These are phyloP conservation scores for Neoitamus cyanurus DNA, from an alignment of 2,888 invertebrate species.

Conservation along the genomic window DNA sequence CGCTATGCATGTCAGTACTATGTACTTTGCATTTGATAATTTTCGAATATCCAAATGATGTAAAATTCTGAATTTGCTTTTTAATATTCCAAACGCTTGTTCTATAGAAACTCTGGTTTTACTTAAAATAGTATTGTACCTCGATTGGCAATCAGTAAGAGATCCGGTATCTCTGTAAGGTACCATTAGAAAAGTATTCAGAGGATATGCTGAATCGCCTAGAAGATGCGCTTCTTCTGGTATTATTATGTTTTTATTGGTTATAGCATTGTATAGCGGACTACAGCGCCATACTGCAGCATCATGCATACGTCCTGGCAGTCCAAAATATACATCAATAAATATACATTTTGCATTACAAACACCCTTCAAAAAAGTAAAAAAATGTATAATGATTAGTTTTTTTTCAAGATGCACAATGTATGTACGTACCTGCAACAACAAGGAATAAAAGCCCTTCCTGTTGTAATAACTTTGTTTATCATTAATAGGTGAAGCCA, in stretches of 20 bases:
- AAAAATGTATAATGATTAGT: too few species aligned
- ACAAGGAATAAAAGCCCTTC: neutral
- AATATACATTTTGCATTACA: neutral
- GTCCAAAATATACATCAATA: neutral
- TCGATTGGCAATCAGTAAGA: neutral
- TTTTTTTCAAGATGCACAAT: neutral
- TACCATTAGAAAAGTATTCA: neutral
- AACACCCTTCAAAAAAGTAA: neutral
- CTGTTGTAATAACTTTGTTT: neutral
- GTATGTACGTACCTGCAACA: neutral
- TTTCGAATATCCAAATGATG: neutral
- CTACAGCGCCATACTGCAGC: neutral
- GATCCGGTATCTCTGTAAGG: neutral
- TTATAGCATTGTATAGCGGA: neutral
- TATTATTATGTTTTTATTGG: neutral
- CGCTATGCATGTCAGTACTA: neutral
- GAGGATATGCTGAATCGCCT: neutral
- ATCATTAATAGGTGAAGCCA: neutral
- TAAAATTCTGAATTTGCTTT: neutral
- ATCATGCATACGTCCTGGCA: neutral
- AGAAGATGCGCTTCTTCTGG: neutral
- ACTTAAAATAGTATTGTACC: neutral
- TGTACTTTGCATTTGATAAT: neutral
- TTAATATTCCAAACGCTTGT: slow-evolving; percentile 10
- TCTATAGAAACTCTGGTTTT: neutral